These are phyloP conservation scores for Perodicticus potto DNA, from an alignment of 2,797 vertebrate genomes.

Conservation along the genomic window DNA sequence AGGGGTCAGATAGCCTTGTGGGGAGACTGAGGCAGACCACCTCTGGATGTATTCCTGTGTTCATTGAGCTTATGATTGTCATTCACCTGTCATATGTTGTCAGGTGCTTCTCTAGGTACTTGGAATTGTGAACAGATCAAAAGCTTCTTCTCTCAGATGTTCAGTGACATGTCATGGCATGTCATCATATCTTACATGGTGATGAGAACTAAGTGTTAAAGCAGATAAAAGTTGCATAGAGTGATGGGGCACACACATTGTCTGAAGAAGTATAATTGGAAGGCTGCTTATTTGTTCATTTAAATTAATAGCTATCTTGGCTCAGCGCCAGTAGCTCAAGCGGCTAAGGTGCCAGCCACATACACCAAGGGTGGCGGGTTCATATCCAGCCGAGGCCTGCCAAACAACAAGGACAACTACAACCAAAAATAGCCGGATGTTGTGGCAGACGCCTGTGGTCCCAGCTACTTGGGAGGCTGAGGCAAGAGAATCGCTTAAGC, in stretches of 20 bases:
- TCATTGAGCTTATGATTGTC: neutral
- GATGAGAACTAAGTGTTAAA: neutral
- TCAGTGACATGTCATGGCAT: neutral
- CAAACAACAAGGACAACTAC: too few relatives aligned
- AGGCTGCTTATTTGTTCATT: neutral
- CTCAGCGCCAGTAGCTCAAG: neutral
- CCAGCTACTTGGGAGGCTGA: too few relatives aligned
- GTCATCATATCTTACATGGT: neutral
- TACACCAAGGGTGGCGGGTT: too few relatives aligned
- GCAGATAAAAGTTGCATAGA: neutral
- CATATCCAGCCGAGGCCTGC: too few relatives aligned
- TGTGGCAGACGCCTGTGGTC: too few relatives aligned
- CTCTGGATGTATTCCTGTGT: neutral
- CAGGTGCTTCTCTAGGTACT: neutral
- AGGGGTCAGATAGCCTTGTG: neutral
- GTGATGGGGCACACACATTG: neutral
- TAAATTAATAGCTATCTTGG: neutral
- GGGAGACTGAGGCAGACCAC: neutral
- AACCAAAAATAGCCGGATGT: too few relatives aligned
- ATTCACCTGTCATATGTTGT: neutral
- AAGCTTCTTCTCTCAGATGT: neutral
- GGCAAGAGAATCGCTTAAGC: too few relatives aligned
- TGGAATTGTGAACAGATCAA: neutral
- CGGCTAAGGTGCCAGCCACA: too few relatives aligned
- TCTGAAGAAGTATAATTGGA: neutral